Evolutionary conservation across 2,113 vertebrate species (phyloP).

Genomic region (Channa argus): DNA sequence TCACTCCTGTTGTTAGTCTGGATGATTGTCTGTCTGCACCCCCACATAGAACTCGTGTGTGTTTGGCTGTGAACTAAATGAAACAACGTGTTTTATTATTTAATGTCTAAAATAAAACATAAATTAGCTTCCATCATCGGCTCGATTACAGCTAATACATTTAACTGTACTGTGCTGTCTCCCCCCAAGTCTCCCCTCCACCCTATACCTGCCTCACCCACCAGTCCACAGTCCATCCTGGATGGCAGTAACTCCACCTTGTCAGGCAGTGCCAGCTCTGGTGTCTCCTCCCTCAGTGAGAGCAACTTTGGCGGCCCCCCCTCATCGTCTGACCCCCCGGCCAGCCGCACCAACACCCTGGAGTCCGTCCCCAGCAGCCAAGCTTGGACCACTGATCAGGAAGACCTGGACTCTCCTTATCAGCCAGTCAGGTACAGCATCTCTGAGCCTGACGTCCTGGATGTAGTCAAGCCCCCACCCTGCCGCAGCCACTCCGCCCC

Average conservation of each 20-base stretch:
- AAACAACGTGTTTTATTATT: too few relatives aligned
- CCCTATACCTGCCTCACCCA: constrained; percentile 96
- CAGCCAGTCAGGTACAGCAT: constrained; percentile 94
- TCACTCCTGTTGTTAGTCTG: constrained; percentile 33
- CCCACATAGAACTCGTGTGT: background rate
- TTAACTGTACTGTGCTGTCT: background rate
- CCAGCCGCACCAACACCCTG: constrained; percentile 89
- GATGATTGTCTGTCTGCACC: constrained; percentile 10
- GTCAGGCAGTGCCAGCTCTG: constrained; percentile 95
- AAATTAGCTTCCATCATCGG: too few relatives aligned
- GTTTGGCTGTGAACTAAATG: too few relatives aligned
- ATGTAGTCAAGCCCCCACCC: constrained; percentile 88
- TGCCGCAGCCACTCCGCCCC: constrained; percentile 95
- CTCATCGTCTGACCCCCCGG: constrained; percentile 89
- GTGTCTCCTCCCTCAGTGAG: constrained; percentile 95
- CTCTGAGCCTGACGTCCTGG: constrained; percentile 93
- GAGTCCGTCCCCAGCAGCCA: constrained; percentile 92
- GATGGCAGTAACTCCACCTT: constrained; percentile 96
- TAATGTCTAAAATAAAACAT: too few relatives aligned
- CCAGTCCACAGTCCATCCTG: constrained; percentile 94
- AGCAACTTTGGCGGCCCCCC: constrained; percentile 90
- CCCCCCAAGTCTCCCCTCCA: constrained; percentile 92
- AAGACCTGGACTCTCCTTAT: constrained; percentile 91
- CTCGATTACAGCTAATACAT: too few relatives aligned
- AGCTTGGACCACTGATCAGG: constrained; percentile 89